phyloP scores from a whole-genome alignment of 2,888 invertebrate genomes.

The Drosophila glabriapex region DNA sequence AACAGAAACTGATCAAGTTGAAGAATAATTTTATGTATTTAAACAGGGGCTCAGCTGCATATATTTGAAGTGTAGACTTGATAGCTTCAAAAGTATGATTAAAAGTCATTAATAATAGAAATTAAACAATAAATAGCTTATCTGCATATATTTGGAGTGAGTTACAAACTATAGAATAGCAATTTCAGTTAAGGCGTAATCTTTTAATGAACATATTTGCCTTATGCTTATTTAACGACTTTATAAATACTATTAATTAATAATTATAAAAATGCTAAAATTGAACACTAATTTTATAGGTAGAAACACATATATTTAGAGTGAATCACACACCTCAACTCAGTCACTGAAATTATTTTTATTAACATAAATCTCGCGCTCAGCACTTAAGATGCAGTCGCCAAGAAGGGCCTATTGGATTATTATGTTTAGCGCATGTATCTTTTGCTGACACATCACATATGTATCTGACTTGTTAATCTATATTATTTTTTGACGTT shows the following conservation, averaged over 20 bases:
- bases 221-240: conserved; percentile 54
- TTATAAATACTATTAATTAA: conserved; percentile 18
- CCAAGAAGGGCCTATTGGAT: not conserved
- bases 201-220: not conserved
- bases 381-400: not conserved
- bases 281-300: not conserved
- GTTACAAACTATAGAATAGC: not conserved
- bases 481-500: not conserved
- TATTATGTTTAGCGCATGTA: not conserved
- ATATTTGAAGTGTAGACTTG: not conserved
- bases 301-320: not conserved
- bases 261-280: not conserved
- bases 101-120: not conserved
- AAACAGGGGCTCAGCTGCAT: not conserved
- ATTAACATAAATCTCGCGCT: not conserved
- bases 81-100: not conserved
- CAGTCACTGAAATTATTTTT: not conserved
- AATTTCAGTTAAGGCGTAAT: not conserved
- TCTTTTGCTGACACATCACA: conserved; percentile 1
- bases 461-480: conserved; percentile 16
- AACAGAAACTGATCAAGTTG: not conserved
- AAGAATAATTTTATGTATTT: not conserved
- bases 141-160: not conserved
- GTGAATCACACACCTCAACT: not conserved
- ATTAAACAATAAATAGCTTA: not conserved